Percentiles rank a stretch among this genome's conserved stretches.
Evolutionary conservation across 1,140 invertebrate genomes (phyloP).

Genomic region (Lineus longissimus): DNA sequence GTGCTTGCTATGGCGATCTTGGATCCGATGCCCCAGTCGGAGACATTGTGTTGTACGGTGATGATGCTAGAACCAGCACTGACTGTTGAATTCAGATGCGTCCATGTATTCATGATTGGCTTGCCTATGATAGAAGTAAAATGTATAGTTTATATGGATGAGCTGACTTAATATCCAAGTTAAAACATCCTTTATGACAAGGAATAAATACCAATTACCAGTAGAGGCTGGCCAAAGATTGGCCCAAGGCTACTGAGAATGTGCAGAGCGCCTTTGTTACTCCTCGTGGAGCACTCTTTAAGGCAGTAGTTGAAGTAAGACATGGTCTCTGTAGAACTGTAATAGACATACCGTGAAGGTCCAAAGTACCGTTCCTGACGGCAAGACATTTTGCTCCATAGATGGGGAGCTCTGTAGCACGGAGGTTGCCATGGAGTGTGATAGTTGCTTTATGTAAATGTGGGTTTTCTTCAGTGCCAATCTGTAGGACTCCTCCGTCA

Average conservation of each 20-base stretch:
- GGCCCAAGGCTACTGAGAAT: no score
- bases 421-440: conserved; percentile 16
- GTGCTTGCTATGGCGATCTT: conserved; percentile 23
- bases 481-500: conserved; percentile 18
- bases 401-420: conserved; percentile 20
- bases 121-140: not conserved
- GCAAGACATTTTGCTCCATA: conserved; percentile 23
- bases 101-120: conserved; percentile 20
- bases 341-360: conserved; percentile 23
- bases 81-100: conserved; percentile 16
- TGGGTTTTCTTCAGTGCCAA: conserved; percentile 24
- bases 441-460: conserved; percentile 21
- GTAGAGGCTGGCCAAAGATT: no score
- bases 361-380: conserved; percentile 21
- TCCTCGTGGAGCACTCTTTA: no score
- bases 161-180: no score
- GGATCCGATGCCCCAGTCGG: conserved; percentile 17
- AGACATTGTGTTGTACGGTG: conserved; percentile 16
- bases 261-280: no score
- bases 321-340: no score
- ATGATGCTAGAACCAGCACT: conserved; percentile 9
- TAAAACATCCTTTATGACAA: no score
- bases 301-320: no score
- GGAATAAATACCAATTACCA: no score
- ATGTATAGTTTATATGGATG: no score